A percentile compares a stretch with the other conserved stretches of the same genome.
Conservation (phyloP, 2,888 invertebrate species). For the Mylabris sibirica region DNA sequence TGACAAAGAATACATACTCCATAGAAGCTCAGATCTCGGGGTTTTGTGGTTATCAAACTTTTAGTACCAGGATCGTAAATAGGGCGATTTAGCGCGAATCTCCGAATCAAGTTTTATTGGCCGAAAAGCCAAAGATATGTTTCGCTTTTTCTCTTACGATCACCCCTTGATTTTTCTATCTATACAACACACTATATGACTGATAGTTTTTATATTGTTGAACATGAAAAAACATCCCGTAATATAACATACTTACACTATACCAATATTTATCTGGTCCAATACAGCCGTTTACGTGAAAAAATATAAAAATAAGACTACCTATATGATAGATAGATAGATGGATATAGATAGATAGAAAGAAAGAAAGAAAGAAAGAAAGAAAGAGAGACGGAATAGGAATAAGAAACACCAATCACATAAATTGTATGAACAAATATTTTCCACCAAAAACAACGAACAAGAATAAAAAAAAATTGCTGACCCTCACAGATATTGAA, state of each 20-base stretch:
- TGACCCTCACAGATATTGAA: slow-evolving; percentile 10
- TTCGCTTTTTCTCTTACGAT: slow-evolving; percentile 52
- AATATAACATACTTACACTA: slow-evolving; percentile 26
- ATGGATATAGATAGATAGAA: slow-evolving; percentile 51
- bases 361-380: background rate
- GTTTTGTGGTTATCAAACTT: too few species aligned
- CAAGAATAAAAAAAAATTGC: background rate
- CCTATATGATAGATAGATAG: too few species aligned
- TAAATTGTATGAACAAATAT: slow-evolving; percentile 8
- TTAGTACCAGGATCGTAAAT: slow-evolving; percentile 57
- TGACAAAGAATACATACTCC: too few species aligned
- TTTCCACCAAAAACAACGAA: slow-evolving; percentile 2
- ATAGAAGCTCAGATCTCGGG: too few species aligned
- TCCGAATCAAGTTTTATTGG: slow-evolving; percentile 68
- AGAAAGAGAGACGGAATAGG: too few species aligned
- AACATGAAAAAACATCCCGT: slow-evolving; percentile 28
- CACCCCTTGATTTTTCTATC: slow-evolving; percentile 9
- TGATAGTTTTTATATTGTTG: slow-evolving; percentile 57
- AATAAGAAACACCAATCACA: background rate
- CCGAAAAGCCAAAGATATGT: slow-evolving; percentile 69
- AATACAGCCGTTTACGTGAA: slow-evolving; percentile 33
- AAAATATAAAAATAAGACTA: slow-evolving; percentile 53
- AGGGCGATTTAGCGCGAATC: slow-evolving; percentile 56
- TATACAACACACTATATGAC: slow-evolving; percentile 45
- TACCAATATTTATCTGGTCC: slow-evolving; percentile 46